Evolutionary conservation across 2,797 vertebrate genomes (phyloP), one percentile per base, ranked within the genome.

Genomic region (Macropodus opercularis): DNA sequence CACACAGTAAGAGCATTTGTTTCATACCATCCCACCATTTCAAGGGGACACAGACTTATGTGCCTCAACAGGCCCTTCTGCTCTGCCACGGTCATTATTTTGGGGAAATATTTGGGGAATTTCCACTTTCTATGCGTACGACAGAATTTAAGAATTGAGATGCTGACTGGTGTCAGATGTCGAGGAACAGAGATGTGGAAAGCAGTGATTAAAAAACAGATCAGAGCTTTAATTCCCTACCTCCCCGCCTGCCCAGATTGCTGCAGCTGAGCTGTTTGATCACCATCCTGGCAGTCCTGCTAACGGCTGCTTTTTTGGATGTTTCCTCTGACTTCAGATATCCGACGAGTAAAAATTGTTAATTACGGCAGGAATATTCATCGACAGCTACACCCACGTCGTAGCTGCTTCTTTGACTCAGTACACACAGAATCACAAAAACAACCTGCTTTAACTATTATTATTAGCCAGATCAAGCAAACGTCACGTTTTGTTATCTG

Each of bases 201-300:
- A 88, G 79, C 73, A 22, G 80, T 91, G 87, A 91, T 91, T 91
- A 91, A 88, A 90, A 87, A 85, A 80, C 87, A 88, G 83, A 90
- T 86, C 81, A 80, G 79, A 72, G 75, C 79, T 81, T 82, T 89
- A 86, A 87, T 89, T 90, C 86, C 76, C 83, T 38, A 70, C 78
- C 72, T 76, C 79, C 77, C 81, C 22, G 64, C 55, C 79, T 77
- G 72, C 83, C 73, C 70, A 84, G 74, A 86, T 71, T 86, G 85
- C 77, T 86, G 81, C 79, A 75, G 82, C 65, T 66, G 78, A 78
- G 81, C 81, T 64, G 82, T 87, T 89, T 90, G 89, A 91, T 90
- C 89, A 84, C 63, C 70, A 63, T 27, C 40, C 74, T 80, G 79
- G 75, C 80, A 83, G 66, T 38, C 52, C 17, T 60, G 81, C 76